phyloP scores from a whole-genome alignment of 1,140 invertebrate genomes.

The Rhysida immarginata region DNA sequence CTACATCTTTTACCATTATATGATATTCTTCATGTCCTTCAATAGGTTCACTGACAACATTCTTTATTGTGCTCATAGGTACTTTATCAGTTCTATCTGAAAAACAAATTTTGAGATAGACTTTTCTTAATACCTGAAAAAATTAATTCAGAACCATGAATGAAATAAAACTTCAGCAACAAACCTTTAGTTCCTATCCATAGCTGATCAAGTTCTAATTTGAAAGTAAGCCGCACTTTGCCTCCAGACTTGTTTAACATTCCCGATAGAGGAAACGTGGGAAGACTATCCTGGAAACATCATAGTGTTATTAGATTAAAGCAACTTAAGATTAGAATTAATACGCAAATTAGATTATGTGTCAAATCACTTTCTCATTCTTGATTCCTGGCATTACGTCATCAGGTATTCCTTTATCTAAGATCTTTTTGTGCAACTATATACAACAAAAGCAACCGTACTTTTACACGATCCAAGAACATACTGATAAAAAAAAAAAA shows the following conservation, averaged over 20 bases:
- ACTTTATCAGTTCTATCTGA: constrained; percentile 82
- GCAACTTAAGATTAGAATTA: too few species aligned
- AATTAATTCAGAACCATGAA: background rate
- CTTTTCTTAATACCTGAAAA: background rate
- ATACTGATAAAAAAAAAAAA: background rate
- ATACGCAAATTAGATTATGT: too few species aligned
- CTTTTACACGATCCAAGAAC: background rate
- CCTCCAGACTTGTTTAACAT: constrained; percentile 87
- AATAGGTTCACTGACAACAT: constrained; percentile 66
- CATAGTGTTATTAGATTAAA: too few species aligned
- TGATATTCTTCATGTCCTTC: constrained; percentile 85
- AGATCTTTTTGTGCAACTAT: constrained; percentile 62
- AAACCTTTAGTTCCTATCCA: constrained; percentile 77
- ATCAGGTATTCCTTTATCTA: constrained; percentile 80
- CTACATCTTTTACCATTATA: constrained; percentile 80
- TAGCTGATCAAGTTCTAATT: constrained; percentile 76
- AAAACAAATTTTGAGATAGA: constrained; percentile 14
- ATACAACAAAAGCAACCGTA: constrained; percentile 9
- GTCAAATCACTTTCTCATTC: constrained; percentile 46
- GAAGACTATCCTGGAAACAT: constrained; percentile 58
- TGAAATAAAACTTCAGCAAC: background rate
- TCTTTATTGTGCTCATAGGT: constrained; percentile 77
- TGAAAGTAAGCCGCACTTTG: constrained; percentile 83
- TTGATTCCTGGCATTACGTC: constrained; percentile 77
- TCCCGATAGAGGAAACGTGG: constrained; percentile 63